Base-by-base conservation (phyloP, 2,888 invertebrate species). In the Agriotes lineatus region DNA sequence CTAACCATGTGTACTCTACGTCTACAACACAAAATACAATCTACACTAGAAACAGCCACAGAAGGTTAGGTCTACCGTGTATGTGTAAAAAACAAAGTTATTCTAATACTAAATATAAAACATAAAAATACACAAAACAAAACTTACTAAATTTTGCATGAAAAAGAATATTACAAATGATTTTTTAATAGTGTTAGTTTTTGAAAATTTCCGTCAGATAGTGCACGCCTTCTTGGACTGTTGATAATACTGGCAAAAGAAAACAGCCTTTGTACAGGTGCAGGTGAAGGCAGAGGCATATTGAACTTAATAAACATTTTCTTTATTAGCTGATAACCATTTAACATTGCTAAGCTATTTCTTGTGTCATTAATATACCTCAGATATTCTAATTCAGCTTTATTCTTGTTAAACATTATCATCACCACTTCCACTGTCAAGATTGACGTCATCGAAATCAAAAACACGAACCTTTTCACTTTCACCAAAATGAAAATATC, bases 261-360 rank as follows among this genome's bases (percentile, higher is more conserved):
- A 67, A 74, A 71, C 42, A 72, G 20, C 22, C 39, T 42, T n/a
- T 48, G 68, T n/a, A 69, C 71, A 10, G 73, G 68, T 7, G 73
- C 73, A 10, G 71, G 73, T 14, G 69, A 72, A n/a, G 69, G 69
- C 22, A 73, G 33, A 12, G 64, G 44, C 2, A 67, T 70, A 66
- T 71, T 74, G 56, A 67, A 72, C 68, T 73, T 70, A 7, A 73
- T 20, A 57, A 72, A 73, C 10, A 72, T 9, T 56, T 68, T 62
- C 67, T 68, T 72, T 35, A 73, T 54, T 10, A 48, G 12, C 9
- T 58, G 62, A 56, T 71, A 70, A 7, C 61, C 30, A 18, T 72
- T 16, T 25, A 72, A 33, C 20, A 64, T 61, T 6, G 45, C 19
- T n/a, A 71, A 16, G 14, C 58, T 50, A n/a, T 10, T 58, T 0